phyloP scores from a whole-genome alignment of 2,113 vertebrate genomes.

The Heptranchias perlo region DNA sequence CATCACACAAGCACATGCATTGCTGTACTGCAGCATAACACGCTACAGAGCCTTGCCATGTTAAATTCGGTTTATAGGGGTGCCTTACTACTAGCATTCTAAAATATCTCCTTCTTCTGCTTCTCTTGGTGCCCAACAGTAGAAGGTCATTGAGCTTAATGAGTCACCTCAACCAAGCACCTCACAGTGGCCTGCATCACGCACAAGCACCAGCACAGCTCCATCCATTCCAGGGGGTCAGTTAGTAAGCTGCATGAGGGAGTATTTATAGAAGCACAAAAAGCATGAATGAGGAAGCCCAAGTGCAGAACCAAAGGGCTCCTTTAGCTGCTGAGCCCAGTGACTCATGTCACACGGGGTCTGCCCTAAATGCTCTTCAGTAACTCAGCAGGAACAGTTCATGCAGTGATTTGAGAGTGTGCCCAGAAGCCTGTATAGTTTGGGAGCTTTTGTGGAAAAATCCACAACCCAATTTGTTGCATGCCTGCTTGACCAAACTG shows the following conservation, averaged over 20 bases:
- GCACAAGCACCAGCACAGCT: neutral
- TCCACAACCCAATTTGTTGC: neutral
- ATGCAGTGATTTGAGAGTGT: neutral
- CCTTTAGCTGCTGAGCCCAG: neutral
- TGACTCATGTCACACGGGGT: neutral
- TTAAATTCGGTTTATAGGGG: neutral
- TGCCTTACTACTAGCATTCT: neutral
- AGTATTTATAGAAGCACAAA: neutral
- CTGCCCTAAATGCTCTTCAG: neutral
- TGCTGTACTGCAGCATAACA: neutral
- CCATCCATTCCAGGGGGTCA: no score
- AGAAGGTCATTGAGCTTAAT: neutral
- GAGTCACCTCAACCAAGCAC: neutral
- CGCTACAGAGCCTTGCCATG: neutral
- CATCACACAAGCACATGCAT: neutral
- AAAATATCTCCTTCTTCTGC: neutral
- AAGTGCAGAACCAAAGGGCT: neutral
- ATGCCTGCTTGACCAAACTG: neutral
- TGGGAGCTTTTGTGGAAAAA: no score
- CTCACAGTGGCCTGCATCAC: neutral
- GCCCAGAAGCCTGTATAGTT: neutral
- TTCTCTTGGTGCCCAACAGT: neutral
- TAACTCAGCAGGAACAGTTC: neutral
- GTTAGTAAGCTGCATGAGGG: neutral
- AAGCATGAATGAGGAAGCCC: neutral